phyloP scores from a whole-genome alignment of 2,113 vertebrate genomes.

The Pomatostomus ruficeps region DNA sequence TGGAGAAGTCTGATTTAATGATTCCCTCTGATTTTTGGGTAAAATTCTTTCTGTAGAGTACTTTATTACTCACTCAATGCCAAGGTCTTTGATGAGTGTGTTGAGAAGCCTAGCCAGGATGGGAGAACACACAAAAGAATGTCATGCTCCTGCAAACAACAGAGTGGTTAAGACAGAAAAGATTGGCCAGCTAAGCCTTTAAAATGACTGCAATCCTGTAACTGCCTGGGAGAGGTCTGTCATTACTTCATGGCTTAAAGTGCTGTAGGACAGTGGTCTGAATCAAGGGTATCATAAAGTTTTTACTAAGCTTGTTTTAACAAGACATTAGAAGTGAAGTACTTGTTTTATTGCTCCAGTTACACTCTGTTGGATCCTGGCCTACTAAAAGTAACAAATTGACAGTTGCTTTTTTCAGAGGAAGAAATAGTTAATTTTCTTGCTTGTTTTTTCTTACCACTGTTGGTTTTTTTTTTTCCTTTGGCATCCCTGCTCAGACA shows the following conservation, averaged over 20 bases:
- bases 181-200: not conserved
- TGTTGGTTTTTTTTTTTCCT: not conserved
- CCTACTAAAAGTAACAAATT: not conserved
- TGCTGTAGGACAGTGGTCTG: not conserved
- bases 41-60: not conserved
- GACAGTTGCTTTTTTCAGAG: not conserved
- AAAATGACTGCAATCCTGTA: not conserved
- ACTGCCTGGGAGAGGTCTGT: not conserved
- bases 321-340: not conserved
- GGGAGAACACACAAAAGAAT: not conserved
- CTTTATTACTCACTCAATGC: not conserved
- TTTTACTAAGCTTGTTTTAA: not conserved
- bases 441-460: not conserved
- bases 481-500: not conserved
- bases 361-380: not conserved
- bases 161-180: not conserved
- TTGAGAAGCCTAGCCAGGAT: not conserved
- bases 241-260: not conserved
- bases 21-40: not conserved
- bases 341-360: not conserved
- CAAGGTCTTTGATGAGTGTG: not conserved
- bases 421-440: not conserved
- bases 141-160: not conserved
- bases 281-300: not conserved
- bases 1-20: not conserved